phyloP scores from a whole-genome alignment of 2,888 invertebrate genomes.

The Hypselothyrea guttata region DNA sequence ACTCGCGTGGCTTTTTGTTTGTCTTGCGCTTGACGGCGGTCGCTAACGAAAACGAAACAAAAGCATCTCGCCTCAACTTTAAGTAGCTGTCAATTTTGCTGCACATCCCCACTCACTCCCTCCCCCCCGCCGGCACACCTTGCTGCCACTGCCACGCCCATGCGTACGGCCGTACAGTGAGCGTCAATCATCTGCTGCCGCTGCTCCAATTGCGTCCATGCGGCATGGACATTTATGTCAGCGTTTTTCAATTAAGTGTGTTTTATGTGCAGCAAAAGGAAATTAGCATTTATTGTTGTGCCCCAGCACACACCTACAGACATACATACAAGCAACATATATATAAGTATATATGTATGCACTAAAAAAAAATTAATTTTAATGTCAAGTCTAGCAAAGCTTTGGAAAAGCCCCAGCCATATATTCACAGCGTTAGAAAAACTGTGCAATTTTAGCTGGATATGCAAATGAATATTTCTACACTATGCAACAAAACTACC shows the following conservation, averaged over 20 bases:
- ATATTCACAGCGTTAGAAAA: no score
- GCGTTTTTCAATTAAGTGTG: slow-evolving; percentile 68
- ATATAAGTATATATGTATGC: neutral
- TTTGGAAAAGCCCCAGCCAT: no score
- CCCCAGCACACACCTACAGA: slow-evolving; percentile 14
- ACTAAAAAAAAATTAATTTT: no score
- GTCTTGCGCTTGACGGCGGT: slow-evolving; percentile 48
- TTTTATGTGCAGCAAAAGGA: slow-evolving; percentile 63
- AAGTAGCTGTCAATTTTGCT: slow-evolving; percentile 73
- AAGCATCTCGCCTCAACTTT: slow-evolving; percentile 36
- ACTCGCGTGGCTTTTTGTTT: slow-evolving; percentile 46
- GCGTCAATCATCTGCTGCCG: slow-evolving; percentile 35
- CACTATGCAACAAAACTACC: no score
- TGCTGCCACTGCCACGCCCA: neutral
- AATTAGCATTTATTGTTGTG: slow-evolving; percentile 75
- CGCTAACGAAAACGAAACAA: slow-evolving; percentile 40
- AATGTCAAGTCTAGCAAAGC: no score
- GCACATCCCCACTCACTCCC: slow-evolving; percentile 5
- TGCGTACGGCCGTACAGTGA: slow-evolving; percentile 1
- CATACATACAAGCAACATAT: slow-evolving; percentile 5
- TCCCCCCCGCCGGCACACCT: neutral
- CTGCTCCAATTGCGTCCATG: slow-evolving; percentile 18
- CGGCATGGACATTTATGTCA: slow-evolving; percentile 57
- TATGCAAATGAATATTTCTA: no score
- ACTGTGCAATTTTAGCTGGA: no score